Evolutionary conservation across 2,113 vertebrate genomes (phyloP).

Genomic region (pig (Sus scrofa)): DNA sequence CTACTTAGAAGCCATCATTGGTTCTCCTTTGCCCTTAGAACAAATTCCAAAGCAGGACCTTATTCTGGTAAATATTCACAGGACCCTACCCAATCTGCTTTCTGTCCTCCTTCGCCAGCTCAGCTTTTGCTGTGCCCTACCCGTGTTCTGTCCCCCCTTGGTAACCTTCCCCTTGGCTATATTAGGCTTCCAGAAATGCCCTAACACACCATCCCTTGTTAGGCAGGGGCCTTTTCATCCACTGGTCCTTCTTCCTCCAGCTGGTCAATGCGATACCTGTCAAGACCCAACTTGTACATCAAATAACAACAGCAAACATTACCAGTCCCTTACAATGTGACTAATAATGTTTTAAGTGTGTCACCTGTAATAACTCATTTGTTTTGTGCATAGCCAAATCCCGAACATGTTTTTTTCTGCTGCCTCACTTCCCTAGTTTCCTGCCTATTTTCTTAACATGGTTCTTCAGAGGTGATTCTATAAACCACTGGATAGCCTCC

Average conservation of each 20-base stretch:
- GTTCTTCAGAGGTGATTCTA: neutral
- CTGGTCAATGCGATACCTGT: neutral
- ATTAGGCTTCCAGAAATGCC: neutral
- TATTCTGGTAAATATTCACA: neutral
- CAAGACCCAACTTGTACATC: neutral
- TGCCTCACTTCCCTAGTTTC: neutral
- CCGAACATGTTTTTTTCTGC: neutral
- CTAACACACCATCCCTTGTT: neutral
- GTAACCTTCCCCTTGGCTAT: neutral
- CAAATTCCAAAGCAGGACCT: neutral
- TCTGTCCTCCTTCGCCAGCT: neutral
- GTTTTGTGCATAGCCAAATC: neutral
- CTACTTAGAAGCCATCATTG: neutral
- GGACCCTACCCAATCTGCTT: neutral
- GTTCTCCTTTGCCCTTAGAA: neutral
- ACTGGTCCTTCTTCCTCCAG: neutral
- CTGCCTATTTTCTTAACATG: neutral
- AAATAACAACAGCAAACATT: neutral
- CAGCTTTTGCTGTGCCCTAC: neutral
- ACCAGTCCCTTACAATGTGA: neutral
- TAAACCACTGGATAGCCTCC: neutral
- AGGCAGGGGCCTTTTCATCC: neutral
- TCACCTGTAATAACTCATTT: neutral
- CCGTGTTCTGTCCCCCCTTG: neutral
- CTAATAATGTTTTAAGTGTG: neutral